Percentiles rank a stretch among this genome's conserved stretches.
Conservation (phyloP, 2,797 vertebrate genomes). For the Poecilia velifera region DNA sequence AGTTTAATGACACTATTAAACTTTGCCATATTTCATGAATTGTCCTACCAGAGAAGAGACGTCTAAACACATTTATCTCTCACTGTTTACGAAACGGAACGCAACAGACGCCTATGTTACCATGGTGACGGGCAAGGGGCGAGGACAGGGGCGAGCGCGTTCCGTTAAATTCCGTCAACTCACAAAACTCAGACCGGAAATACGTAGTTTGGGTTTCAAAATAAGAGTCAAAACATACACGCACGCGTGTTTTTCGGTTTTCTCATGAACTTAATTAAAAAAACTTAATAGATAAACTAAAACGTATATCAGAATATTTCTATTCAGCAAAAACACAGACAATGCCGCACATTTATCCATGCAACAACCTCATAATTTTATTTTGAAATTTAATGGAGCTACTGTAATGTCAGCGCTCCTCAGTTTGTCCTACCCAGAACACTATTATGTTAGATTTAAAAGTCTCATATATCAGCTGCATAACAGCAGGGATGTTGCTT, state of each 20-base stretch:
- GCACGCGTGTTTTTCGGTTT: rapidly evolving
- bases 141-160: not conserved
- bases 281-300: not conserved
- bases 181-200: not conserved
- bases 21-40: not conserved
- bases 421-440: not conserved
- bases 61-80: not conserved
- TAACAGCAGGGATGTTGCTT: constrained; percentile 8
- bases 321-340: not conserved
- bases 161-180: rapidly evolving
- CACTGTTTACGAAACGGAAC: not conserved
- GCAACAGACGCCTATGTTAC: constrained; percentile 48
- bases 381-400: constrained; percentile 30
- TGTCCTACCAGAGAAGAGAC: not conserved
- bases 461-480: constrained; percentile 39
- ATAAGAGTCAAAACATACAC: not conserved
- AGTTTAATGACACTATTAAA: not conserved
- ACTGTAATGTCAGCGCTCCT: not conserved
- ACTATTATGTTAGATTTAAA: constrained; percentile 47
- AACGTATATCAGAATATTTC: not conserved
- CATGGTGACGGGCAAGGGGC: constrained; percentile 38
- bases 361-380: not conserved
- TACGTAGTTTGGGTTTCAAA: not conserved
- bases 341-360: no score
- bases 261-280: not conserved